Evolutionary conservation across 2,797 vertebrate genomes (phyloP).

Genomic region (Apogon hyalosoma): DNA sequence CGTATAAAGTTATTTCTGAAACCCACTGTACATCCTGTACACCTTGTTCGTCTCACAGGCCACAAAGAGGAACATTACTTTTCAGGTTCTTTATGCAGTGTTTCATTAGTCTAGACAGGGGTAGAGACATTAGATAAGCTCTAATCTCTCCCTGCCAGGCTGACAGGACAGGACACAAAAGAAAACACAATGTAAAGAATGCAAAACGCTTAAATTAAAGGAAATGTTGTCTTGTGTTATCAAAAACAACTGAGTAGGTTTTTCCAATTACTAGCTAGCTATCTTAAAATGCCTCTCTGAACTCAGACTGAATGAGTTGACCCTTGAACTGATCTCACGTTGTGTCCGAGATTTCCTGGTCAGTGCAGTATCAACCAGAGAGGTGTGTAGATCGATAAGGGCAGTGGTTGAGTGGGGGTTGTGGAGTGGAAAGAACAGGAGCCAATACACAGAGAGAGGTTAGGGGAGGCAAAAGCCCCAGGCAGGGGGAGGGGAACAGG

Average conservation of each 20-base stretch:
- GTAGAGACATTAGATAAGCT: conserved; percentile 43
- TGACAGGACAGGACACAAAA: conserved; percentile 21
- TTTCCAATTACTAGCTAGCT: neutral
- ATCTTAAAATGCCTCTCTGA: conserved; percentile 1
- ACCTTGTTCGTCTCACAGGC: conserved; percentile 4
- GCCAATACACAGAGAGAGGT: conserved; percentile 48
- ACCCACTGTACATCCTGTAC: neutral
- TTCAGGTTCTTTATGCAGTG: conserved; percentile 45
- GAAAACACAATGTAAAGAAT: conserved; percentile 26
- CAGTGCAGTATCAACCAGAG: conserved; percentile 43
- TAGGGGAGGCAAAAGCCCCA: conserved; percentile 46
- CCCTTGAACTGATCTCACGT: conserved; percentile 32
- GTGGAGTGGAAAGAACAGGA: conserved; percentile 47
- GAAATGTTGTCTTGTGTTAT: conserved; percentile 1
- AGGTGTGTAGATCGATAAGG: conserved; percentile 58
- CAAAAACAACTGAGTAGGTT: neutral
- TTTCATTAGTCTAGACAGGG: conserved; percentile 16
- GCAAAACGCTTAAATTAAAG: conserved; percentile 18
- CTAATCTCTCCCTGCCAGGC: conserved; percentile 37
- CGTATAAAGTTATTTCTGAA: conserved; percentile 6
- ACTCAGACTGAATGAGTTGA: conserved; percentile 22
- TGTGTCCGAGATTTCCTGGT: conserved; percentile 36
- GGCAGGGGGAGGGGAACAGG: conserved; percentile 36
- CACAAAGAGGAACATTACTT: conserved; percentile 35
- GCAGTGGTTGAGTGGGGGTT: conserved; percentile 42